Evolutionary conservation across 2,888 invertebrate species (phyloP), one percentile per base, ranked within the genome.

Genomic region (Volucella bombylans): DNA sequence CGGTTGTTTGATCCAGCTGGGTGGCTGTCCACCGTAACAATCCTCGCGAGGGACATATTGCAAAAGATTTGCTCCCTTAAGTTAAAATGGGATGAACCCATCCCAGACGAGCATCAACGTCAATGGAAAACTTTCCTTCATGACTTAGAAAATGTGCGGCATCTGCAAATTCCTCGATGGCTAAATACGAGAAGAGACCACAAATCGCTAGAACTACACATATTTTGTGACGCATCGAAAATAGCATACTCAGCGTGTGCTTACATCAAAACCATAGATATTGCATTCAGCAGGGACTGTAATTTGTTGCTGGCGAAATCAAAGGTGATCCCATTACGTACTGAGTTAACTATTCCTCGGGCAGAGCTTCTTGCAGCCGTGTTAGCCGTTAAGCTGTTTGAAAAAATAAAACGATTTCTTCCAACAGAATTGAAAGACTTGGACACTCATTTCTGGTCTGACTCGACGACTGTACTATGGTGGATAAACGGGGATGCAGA

Each of bases 1-100:
- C 39, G 45, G 43, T 3, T 55, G 8, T 55, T 52, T n/a, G 55
- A 68, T 18, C 55, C 68, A 1, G 41, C 41, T 1, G 68, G 55
- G 1, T 68, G 55, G 55, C 39, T 68, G 4, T 15, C 68, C 10
- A 45, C 68, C 2, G 68, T 49, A 4, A 41, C 23, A 1, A 14
- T 68, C 14, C 14, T 12, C 3, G 68, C 23, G 43, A 54, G 55
- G 43, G 43, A 43, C 18, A 12, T 45, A 23, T 14, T 68, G 15
- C 68, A 68, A 18, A 41, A n/a, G 9, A 14, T 68, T 12, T 68
- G 55, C 43, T 23, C 12, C 15, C 18, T 41, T 55, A 23, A 55
- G 11, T 38, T n/a, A 4, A 45, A 43, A 4, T 43, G 68, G 55
- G 55, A 68, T 47, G 47, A 10, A 14, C 4, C n/a, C 8, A 12